Percentiles rank a stretch among this genome's conserved stretches.
phyloP scores from a whole-genome alignment of 2,113 vertebrate species.

The Gavialis gangeticus region DNA sequence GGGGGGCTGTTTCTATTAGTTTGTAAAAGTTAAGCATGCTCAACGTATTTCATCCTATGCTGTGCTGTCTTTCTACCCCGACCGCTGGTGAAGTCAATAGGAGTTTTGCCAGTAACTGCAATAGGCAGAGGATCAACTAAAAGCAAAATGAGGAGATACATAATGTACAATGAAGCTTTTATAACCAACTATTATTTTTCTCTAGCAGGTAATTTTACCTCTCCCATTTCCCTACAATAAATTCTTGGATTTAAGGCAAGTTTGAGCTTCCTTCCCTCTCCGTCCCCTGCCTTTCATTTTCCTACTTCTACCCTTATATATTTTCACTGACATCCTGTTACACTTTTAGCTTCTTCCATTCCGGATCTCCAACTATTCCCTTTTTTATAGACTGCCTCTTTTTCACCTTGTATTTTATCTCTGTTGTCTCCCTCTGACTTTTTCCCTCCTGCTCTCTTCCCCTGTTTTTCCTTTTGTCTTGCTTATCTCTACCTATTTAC shows the following conservation, averaged over 20 bases:
- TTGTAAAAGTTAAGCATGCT: neutral
- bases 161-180: neutral
- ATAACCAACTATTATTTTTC: neutral
- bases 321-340: neutral
- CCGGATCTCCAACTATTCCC: neutral
- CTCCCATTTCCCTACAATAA: neutral
- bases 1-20: neutral
- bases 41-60: neutral
- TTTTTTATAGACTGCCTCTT: fast-evolving
- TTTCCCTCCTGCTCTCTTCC: too few species aligned
- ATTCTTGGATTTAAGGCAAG: neutral
- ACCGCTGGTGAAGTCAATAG: neutral
- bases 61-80: neutral
- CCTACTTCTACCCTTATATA: fast-evolving
- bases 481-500: too few species aligned
- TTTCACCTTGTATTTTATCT: too few species aligned
- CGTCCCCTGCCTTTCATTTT: too few species aligned
- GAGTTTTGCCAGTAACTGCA: neutral
- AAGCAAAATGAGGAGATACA: neutral
- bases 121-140: neutral
- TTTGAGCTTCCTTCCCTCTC: too few species aligned
- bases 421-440: too few species aligned
- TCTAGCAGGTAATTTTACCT: conserved; percentile 2
- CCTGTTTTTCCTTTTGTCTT: too few species aligned
- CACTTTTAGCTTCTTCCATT: fast-evolving